Percentiles rank a stretch among this genome's conserved stretches.
Conservation (phyloP, 2,888 invertebrate species). For the Yponomeuta plumbellus region DNA sequence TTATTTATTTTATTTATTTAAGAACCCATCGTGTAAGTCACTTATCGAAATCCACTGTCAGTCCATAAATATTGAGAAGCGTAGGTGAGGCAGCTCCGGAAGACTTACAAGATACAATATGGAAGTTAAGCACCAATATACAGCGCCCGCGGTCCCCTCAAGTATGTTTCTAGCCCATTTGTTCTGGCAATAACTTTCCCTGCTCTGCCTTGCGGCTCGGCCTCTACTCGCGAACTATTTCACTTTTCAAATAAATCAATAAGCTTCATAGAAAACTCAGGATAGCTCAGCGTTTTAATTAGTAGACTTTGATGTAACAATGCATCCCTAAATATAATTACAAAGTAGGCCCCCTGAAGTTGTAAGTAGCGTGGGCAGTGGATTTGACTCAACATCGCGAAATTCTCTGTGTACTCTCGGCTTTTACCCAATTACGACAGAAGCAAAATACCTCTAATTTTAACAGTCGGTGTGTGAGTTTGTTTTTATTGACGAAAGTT, state of each 20-base stretch:
- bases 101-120: background rate
- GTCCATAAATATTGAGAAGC: background rate
- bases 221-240: background rate
- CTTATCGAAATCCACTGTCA: background rate
- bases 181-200: constrained; percentile 1
- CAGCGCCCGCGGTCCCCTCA: background rate
- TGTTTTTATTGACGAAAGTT: too few species aligned
- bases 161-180: constrained; percentile 1
- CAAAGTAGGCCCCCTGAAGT: background rate
- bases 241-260: background rate
- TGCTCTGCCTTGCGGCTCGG: background rate
- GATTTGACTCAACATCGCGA: background rate
- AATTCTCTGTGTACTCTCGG: background rate
- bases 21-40: too few species aligned
- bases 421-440: background rate
- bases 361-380: background rate
- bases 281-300: too few species aligned
- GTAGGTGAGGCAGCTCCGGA: background rate
- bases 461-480: too few species aligned
- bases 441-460: too few species aligned
- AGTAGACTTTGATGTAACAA: background rate
- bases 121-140: constrained; percentile 1
- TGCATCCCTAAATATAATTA: background rate
- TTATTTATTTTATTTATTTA: too few species aligned
- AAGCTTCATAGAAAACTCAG: background rate